These are phyloP conservation scores for Tanytarsus gracilentus DNA, from an alignment of 2,888 invertebrate genomes.

Conservation along the genomic window DNA sequence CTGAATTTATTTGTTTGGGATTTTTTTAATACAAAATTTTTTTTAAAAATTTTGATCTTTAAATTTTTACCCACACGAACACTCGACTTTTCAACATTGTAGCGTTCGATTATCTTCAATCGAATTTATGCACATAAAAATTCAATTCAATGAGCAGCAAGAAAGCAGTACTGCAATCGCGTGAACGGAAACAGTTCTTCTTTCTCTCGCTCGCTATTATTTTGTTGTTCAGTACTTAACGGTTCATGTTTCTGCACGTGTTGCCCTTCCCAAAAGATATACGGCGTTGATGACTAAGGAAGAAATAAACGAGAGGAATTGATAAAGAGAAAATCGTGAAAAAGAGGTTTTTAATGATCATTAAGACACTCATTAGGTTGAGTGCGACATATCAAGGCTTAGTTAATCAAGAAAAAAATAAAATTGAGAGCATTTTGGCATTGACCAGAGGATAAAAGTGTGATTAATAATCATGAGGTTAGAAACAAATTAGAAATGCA, in stretches of 20 bases:
- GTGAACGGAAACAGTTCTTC: conserved; percentile 25
- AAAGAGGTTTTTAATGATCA: neutral
- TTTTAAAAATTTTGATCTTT: too few relatives aligned
- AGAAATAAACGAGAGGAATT: neutral
- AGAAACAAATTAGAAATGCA: too few relatives aligned
- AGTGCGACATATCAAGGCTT: neutral
- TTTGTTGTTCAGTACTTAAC: neutral
- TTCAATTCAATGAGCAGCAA: neutral
- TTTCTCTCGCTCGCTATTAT: too few relatives aligned
- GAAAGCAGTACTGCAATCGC: neutral
- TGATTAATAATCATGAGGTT: too few relatives aligned
- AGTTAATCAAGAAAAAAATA: neutral
- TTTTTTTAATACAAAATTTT: neutral
- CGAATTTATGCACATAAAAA: too few relatives aligned
- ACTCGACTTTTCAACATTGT: too few relatives aligned
- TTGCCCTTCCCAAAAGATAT: conserved; percentile 2
- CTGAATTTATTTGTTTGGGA: neutral
- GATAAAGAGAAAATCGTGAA: too few relatives aligned
- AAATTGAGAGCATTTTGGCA: neutral
- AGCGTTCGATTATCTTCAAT: too few relatives aligned
- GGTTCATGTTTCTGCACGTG: conserved; percentile 16
- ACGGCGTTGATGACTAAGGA: neutral
- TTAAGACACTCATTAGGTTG: too few relatives aligned
- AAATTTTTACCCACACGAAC: too few relatives aligned
- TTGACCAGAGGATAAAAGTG: neutral